A percentile compares a stretch with the other conserved stretches of the same genome.
These are phyloP conservation scores for Acanthopleura granulata DNA, from an alignment of 2,888 invertebrate species.

Conservation along the genomic window DNA sequence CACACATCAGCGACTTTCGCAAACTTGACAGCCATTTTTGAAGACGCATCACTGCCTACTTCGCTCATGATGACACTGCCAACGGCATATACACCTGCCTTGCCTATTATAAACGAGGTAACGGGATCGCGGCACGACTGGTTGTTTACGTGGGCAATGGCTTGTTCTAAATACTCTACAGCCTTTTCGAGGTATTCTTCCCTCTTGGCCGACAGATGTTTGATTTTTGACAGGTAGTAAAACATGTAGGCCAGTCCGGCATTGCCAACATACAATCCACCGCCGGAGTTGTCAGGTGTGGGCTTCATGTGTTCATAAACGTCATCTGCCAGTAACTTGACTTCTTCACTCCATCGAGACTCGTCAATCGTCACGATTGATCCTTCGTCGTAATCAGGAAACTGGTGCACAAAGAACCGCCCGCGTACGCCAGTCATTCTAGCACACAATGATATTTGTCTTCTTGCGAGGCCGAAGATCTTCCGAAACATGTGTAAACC, in stretches of 20 bases:
- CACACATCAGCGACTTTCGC: background rate
- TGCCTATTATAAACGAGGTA: constrained; percentile 83
- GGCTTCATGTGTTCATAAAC: constrained; percentile 49
- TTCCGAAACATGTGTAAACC: too few species aligned
- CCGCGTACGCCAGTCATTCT: too few species aligned
- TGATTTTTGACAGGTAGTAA: constrained; percentile 78
- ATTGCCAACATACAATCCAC: constrained; percentile 80
- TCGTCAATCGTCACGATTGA: constrained; percentile 35
- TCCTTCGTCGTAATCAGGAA: constrained; percentile 47
- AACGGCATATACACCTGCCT: constrained; percentile 82
- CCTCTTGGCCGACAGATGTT: constrained; percentile 40
- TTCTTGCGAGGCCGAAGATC: too few species aligned
- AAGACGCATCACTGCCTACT: constrained; percentile 63
- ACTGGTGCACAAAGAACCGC: constrained; percentile 52
- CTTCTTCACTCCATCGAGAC: constrained; percentile 45
- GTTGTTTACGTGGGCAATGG: constrained; percentile 73
- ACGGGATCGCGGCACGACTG: constrained; percentile 73
- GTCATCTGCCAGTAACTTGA: constrained; percentile 39
- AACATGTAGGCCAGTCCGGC: constrained; percentile 84
- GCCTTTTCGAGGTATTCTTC: constrained; percentile 74
- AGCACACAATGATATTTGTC: too few species aligned
- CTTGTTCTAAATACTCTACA: constrained; percentile 76
- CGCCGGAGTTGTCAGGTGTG: constrained; percentile 68
- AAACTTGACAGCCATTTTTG: background rate
- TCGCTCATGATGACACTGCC: constrained; percentile 70